Conservation (phyloP, 2,113 vertebrate species). For the Centropus unirufus region DNA sequence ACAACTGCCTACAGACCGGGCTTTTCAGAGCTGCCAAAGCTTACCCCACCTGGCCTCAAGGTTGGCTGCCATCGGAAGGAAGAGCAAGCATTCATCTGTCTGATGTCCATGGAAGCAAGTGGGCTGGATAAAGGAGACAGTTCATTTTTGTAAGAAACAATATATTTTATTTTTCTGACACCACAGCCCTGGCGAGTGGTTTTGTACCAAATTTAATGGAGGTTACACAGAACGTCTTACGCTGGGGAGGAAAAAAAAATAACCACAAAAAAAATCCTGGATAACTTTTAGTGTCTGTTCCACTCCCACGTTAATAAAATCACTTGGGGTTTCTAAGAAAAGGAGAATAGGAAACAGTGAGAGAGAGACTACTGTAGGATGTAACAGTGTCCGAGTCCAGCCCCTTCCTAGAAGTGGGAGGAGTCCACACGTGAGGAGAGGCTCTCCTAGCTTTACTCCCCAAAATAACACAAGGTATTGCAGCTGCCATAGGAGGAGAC, state of each 20-base stretch:
- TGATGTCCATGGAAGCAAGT: background rate
- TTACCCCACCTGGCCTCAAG: background rate
- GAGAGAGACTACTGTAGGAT: constrained; percentile 72
- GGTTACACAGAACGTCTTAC: constrained; percentile 99
- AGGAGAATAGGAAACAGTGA: constrained; percentile 79
- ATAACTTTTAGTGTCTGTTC: constrained; percentile 85
- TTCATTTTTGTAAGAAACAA: constrained; percentile 93
- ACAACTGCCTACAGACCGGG: background rate
- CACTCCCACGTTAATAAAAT: constrained; percentile 83
- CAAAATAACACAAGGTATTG: constrained; percentile 78
- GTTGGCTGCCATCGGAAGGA: background rate
- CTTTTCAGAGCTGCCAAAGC: background rate
- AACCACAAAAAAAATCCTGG: constrained; percentile 81
- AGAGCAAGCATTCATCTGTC: background rate
- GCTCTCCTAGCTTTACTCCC: constrained; percentile 72
- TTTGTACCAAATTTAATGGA: constrained; percentile 99
- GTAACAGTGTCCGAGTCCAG: constrained; percentile 74
- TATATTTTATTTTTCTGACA: constrained; percentile 99
- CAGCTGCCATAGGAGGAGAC: constrained; percentile 79
- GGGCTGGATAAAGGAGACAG: constrained; percentile 50
- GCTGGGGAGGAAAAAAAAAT: constrained; percentile 87
- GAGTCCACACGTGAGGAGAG: constrained; percentile 62
- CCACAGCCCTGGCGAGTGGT: constrained; percentile 95
- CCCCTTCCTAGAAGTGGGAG: constrained; percentile 68
- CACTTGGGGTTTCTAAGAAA: constrained; percentile 81